A percentile compares a stretch with the other conserved stretches of the same genome.
phyloP scores from a whole-genome alignment of 2,888 invertebrate species.

The Sphecodes monilicornis region DNA sequence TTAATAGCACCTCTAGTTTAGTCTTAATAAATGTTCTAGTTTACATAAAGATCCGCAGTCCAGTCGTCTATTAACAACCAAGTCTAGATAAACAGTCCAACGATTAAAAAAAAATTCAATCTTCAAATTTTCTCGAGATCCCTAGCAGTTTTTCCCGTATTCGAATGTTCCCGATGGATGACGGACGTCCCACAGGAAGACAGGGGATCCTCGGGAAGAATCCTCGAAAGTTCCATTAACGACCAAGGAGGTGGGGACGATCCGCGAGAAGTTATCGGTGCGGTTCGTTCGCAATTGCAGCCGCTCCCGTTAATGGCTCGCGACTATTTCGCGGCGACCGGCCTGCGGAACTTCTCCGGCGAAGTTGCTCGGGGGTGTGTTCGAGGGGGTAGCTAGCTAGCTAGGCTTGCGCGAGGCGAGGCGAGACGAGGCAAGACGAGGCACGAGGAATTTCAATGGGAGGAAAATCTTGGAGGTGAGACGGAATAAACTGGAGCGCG shows the following conservation, averaged over 20 bases:
- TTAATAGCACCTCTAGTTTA: too few relatives aligned
- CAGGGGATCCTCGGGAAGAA: background rate
- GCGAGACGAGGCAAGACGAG: slow-evolving; percentile 22
- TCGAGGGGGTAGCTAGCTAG: background rate
- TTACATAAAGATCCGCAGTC: too few relatives aligned
- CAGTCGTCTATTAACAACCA: too few relatives aligned
- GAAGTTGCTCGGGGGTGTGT: background rate
- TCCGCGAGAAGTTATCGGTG: slow-evolving; percentile 54
- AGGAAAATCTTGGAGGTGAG: slow-evolving; percentile 75
- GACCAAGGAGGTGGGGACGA: slow-evolving; percentile 22
- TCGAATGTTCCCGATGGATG: background rate
- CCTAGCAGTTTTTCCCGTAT: background rate
- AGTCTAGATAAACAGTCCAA: too few relatives aligned
- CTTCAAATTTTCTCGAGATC: too few relatives aligned
- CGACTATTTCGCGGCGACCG: slow-evolving; percentile 57
- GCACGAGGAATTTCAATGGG: slow-evolving; percentile 73
- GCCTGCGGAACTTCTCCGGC: slow-evolving; percentile 28
- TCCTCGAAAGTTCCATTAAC: slow-evolving; percentile 42
- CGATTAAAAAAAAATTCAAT: too few relatives aligned
- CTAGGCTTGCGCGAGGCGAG: slow-evolving; percentile 11
- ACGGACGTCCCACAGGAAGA: slow-evolving; percentile 14
- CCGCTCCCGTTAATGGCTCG: slow-evolving; percentile 67
- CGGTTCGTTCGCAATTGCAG: slow-evolving; percentile 54
- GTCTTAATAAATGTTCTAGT: too few relatives aligned
- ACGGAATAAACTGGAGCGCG: slow-evolving; percentile 77